These are phyloP conservation scores for Corapipo altera DNA, from an alignment of 2,113 vertebrate genomes.

Conservation along the genomic window DNA sequence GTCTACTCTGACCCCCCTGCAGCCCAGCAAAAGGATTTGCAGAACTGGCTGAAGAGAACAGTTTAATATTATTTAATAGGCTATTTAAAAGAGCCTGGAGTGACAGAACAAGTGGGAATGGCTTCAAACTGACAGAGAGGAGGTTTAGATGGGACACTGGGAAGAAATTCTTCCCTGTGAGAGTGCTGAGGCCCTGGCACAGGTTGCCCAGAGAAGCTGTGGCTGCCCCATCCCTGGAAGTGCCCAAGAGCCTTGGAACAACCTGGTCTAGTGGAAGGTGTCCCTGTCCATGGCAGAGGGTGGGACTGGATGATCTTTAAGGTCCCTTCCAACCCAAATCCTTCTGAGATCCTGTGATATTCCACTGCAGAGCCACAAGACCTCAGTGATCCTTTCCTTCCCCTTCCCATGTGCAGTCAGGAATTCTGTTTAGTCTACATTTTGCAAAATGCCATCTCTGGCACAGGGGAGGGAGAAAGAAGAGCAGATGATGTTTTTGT, in stretches of 20 bases:
- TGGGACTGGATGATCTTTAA: background rate
- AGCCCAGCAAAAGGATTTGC: background rate
- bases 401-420: background rate
- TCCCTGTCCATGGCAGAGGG: background rate
- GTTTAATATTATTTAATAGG: background rate
- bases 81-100: background rate
- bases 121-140: background rate
- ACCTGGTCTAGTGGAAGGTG: background rate
- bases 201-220: background rate
- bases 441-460: background rate
- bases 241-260: background rate
- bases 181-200: background rate
- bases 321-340: background rate
- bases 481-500: background rate
- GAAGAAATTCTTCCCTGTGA: background rate
- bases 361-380: background rate
- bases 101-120: background rate
- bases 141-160: background rate
- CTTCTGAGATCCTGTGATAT: background rate
- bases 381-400: background rate
- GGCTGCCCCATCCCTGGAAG: background rate
- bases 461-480: background rate
- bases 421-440: background rate
- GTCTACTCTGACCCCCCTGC: background rate
- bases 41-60: background rate